These are phyloP conservation scores for Caranx melampygus DNA, from an alignment of 2,113 vertebrate genomes.

Conservation along the genomic window DNA sequence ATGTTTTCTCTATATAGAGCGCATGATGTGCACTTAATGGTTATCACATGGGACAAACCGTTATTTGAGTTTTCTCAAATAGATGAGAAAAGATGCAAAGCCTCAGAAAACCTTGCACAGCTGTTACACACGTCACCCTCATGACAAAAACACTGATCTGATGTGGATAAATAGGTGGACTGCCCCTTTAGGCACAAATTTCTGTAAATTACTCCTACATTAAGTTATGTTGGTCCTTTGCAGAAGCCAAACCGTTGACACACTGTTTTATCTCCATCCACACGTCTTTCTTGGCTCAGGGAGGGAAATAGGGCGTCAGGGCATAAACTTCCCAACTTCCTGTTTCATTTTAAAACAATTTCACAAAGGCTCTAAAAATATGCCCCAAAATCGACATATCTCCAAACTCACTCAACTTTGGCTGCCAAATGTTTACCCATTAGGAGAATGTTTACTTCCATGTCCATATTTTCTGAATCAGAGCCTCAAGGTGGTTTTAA, in stretches of 20 bases:
- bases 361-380: conserved; percentile 84
- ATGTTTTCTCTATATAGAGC: no score
- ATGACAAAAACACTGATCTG: background rate
- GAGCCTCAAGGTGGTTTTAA: conserved; percentile 45
- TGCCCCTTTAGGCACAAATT: background rate
- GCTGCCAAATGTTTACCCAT: conserved; percentile 73
- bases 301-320: conserved; percentile 65
- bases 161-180: no score
- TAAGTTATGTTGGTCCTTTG: conserved; percentile 38
- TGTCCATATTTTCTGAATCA: conserved; percentile 47
- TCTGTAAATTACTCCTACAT: conserved; percentile 45
- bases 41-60: background rate
- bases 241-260: conserved; percentile 56
- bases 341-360: conserved; percentile 81
- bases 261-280: conserved; percentile 61
- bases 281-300: conserved; percentile 52
- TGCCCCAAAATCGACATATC: conserved; percentile 69
- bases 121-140: no score
- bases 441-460: conserved; percentile 71
- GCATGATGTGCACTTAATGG: background rate
- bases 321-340: conserved; percentile 80
- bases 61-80: background rate
- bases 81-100: background rate
- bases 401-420: conserved; percentile 60
- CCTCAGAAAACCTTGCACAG: no score